A percentile compares a stretch with the other conserved stretches of the same genome.
phyloP scores from a whole-genome alignment of 2,888 invertebrate genomes.

The Drosophila buzzatii region DNA sequence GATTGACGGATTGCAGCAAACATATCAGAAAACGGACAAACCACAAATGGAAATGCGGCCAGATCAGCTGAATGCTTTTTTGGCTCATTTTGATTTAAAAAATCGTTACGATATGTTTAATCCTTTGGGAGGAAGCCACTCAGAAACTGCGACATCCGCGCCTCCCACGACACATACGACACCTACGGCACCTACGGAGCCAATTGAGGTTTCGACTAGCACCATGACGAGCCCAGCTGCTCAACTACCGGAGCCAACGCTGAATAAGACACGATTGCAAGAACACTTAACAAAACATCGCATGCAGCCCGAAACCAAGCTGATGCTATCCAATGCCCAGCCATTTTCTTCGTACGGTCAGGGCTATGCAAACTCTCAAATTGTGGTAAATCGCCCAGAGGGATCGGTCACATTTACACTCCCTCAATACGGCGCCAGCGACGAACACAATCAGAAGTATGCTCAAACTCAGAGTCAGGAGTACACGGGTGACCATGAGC shows the following conservation, averaged over 20 bases:
- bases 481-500: slow-evolving; percentile 67
- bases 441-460: slow-evolving; percentile 35
- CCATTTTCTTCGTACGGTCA: slow-evolving; percentile 63
- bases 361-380: slow-evolving; percentile 84
- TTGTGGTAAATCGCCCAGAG: slow-evolving; percentile 85
- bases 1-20: slow-evolving; percentile 83
- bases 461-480: slow-evolving; percentile 51
- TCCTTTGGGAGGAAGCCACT: slow-evolving; percentile 38
- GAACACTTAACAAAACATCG: slow-evolving; percentile 60
- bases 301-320: slow-evolving; percentile 80
- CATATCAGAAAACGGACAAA: slow-evolving; percentile 76
- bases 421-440: slow-evolving; percentile 55
- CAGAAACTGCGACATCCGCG: slow-evolving; percentile 9
- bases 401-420: slow-evolving; percentile 84
- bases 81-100: slow-evolving; percentile 84
- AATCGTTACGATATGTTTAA: slow-evolving; percentile 79
- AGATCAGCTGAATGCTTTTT: slow-evolving; percentile 84
- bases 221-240: slow-evolving; percentile 1
- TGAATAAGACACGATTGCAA: slow-evolving; percentile 58
- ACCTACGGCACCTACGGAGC: slow-evolving; percentile 9
- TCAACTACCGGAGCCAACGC: slow-evolving; percentile 36
- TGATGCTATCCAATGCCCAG: slow-evolving; percentile 71
- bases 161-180: slow-evolving; percentile 15
- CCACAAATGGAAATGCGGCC: slow-evolving; percentile 79
- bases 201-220: not conserved